A percentile compares a stretch with the other conserved stretches of the same genome.
phyloP scores from a whole-genome alignment of 2,797 vertebrate species.

The Peromyscus attwateri region DNA sequence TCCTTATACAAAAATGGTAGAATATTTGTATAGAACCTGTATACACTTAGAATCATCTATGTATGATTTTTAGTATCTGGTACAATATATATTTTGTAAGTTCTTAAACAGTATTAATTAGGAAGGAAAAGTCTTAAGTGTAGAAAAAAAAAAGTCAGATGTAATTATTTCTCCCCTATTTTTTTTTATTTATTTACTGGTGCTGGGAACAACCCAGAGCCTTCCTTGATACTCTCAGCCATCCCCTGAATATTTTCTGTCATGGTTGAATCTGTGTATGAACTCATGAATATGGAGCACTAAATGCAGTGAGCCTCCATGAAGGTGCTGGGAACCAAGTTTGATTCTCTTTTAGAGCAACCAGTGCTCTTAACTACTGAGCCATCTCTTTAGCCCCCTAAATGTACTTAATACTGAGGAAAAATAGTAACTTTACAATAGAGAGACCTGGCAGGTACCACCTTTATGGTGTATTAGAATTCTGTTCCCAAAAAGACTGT shows the following conservation, averaged over 20 bases:
- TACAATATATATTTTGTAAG: background rate
- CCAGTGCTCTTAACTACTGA: background rate
- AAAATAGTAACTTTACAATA: slow-evolving; percentile 10
- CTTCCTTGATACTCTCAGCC: background rate
- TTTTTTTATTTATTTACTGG: background rate
- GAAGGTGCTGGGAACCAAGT: background rate
- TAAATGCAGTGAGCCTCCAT: background rate
- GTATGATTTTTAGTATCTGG: background rate
- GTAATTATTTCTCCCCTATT: background rate
- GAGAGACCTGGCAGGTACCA: slow-evolving; percentile 4
- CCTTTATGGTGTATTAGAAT: slow-evolving; percentile 25
- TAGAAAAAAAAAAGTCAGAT: background rate
- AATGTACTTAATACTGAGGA: slow-evolving; percentile 5
- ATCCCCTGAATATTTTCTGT: background rate
- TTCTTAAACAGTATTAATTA: background rate
- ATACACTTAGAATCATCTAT: background rate
- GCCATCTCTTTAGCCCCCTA: background rate
- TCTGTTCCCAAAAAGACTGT: background rate
- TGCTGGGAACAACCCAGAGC: background rate
- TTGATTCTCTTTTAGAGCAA: background rate
- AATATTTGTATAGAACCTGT: background rate
- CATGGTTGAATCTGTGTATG: background rate
- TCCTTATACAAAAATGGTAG: background rate
- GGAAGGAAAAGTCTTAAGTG: background rate
- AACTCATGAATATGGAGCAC: background rate